Conservation (phyloP, 2,888 invertebrate genomes). For the Neuroscelio doddi region DNA sequence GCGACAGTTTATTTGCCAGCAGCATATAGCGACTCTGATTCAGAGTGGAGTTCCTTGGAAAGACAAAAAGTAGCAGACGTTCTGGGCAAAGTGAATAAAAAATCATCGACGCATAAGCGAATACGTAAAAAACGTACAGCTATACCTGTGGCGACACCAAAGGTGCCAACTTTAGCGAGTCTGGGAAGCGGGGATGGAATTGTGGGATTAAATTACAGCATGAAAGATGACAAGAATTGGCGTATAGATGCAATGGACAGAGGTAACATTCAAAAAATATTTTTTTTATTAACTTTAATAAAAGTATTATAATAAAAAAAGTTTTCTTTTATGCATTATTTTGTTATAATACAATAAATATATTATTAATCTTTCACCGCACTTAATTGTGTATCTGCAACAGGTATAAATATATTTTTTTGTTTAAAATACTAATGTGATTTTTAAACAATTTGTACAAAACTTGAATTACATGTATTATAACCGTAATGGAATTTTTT, state of each 20-base stretch:
- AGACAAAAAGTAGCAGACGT: constrained; percentile 76
- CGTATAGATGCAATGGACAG: constrained; percentile 68
- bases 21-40: constrained; percentile 93
- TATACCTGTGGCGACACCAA: constrained; percentile 89
- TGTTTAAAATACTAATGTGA: too few species aligned
- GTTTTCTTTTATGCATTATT: too few species aligned
- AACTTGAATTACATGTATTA: too few species aligned
- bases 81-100: constrained; percentile 79
- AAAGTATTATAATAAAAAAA: too few species aligned
- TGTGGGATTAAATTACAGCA: constrained; percentile 66
- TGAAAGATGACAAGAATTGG: constrained; percentile 70
- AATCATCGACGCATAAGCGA: constrained; percentile 81
- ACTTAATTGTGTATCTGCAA: too few species aligned
- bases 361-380: too few species aligned
- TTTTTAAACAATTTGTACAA: too few species aligned
- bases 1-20: constrained; percentile 52
- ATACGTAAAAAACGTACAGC: constrained; percentile 83
- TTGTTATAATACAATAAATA: too few species aligned
- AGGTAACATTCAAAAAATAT: constrained; percentile 55
- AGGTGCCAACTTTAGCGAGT: constrained; percentile 82
- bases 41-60: constrained; percentile 86
- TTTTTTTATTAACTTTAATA: too few species aligned
- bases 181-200: constrained; percentile 67
- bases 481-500: too few species aligned
- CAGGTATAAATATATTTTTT: too few species aligned